Evolutionary conservation across 2,113 vertebrate genomes (phyloP).

Genomic region (Heterochromis multidens): DNA sequence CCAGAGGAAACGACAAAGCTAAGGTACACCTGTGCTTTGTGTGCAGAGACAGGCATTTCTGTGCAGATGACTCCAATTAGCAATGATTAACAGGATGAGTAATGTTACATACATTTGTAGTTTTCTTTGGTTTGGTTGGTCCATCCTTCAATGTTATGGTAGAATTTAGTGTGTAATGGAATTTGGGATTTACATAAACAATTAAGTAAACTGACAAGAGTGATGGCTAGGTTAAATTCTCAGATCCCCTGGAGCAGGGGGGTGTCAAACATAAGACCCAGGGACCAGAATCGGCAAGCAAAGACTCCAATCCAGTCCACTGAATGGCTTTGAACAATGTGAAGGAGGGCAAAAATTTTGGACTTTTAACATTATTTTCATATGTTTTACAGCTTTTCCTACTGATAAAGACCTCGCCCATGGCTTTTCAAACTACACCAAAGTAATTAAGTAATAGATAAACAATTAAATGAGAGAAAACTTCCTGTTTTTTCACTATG

Average conservation of each 20-base stretch:
- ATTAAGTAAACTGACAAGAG: not conserved
- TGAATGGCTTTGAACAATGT: not conserved
- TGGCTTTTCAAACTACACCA: not conserved
- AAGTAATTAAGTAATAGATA: not conserved
- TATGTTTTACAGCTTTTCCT: rapidly evolving
- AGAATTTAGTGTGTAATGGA: not conserved
- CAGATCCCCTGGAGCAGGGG: not conserved
- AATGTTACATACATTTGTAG: not conserved
- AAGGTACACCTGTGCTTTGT: not conserved
- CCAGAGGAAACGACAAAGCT: not conserved
- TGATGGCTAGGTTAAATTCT: not conserved
- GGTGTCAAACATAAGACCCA: not conserved
- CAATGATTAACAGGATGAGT: not conserved
- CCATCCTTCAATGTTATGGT: not conserved
- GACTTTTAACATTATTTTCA: not conserved
- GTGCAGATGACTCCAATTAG: not conserved
- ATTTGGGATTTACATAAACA: not conserved
- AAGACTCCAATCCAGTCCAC: too few relatives aligned
- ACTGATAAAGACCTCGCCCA: not conserved
- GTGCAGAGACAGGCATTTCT: not conserved
- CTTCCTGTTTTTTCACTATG: too few relatives aligned
- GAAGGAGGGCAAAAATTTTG: not conserved
- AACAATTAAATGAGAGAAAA: not conserved
- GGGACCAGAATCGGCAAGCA: not conserved
- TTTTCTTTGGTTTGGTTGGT: not conserved